phyloP scores from a whole-genome alignment of 2,113 vertebrate genomes.

The Hirundichthys speculiger region DNA sequence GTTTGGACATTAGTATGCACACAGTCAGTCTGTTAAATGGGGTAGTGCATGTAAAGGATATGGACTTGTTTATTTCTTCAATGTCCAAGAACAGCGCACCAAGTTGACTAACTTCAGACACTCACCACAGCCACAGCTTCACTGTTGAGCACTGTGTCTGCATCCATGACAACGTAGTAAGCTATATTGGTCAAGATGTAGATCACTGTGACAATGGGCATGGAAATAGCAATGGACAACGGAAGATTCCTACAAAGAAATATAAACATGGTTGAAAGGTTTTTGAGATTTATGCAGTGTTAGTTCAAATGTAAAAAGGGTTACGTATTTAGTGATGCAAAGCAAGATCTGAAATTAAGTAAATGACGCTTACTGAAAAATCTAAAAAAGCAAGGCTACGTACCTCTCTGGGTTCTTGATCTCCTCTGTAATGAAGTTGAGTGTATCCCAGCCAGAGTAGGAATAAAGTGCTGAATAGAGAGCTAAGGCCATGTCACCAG shows the following conservation, averaged over 20 bases:
- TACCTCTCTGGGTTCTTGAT: constrained; percentile 85
- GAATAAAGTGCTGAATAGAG: constrained; percentile 86
- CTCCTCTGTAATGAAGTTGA: constrained; percentile 87
- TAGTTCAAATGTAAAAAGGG: neutral
- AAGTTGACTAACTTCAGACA: constrained; percentile 1
- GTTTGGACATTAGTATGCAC: constrained; percentile 7
- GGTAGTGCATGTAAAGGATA: neutral
- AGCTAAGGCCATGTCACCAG: constrained; percentile 81
- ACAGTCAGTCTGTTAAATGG: neutral
- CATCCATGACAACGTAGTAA: constrained; percentile 82
- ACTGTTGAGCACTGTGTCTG: constrained; percentile 75
- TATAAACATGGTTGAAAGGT: neutral
- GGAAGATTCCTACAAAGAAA: constrained; percentile 79
- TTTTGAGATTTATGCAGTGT: neutral
- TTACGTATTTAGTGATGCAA: neutral
- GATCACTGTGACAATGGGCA: constrained; percentile 85
- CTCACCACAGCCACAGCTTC: constrained; percentile 87
- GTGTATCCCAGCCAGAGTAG: constrained; percentile 86
- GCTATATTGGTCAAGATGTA: constrained; percentile 86
- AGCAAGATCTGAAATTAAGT: neutral
- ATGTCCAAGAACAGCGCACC: neutral
- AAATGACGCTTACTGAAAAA: neutral
- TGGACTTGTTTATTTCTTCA: too few species aligned
- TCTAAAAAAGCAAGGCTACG: neutral
- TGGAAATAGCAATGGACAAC: constrained; percentile 84